These are phyloP conservation scores for Agrilus mali DNA, from an alignment of 2,888 invertebrate genomes.

Conservation along the genomic window DNA sequence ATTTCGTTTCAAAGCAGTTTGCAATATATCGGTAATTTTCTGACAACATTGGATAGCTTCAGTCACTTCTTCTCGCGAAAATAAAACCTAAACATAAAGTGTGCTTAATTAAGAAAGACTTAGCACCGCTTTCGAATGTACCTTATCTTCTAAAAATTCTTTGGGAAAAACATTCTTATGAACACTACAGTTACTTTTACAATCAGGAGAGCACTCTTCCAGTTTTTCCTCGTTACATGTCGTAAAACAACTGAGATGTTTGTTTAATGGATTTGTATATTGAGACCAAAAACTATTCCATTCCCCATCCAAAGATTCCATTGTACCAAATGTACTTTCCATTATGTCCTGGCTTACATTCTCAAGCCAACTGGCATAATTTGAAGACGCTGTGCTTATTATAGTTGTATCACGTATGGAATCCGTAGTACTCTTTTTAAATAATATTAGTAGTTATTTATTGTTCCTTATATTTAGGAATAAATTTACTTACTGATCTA, in stretches of 20 bases:
- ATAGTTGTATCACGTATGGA: conserved; percentile 19
- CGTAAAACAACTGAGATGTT: conserved; percentile 12
- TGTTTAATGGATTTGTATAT: conserved; percentile 29
- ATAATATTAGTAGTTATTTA: too few species aligned
- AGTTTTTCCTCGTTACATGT: conserved; percentile 21
- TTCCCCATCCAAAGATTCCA: conserved; percentile 24
- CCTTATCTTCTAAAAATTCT: conserved; percentile 11
- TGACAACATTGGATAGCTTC: conserved; percentile 30
- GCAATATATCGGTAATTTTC: conserved; percentile 30
- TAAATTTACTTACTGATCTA: too few species aligned
- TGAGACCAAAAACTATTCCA: conserved; percentile 37
- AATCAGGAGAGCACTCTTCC: conserved; percentile 28
- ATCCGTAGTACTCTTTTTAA: conserved; percentile 18
- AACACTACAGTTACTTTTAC: conserved; percentile 29
- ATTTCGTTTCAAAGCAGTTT: conserved; percentile 27
- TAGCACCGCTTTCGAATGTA: background rate
- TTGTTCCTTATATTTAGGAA: too few species aligned
- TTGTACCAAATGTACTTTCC: conserved; percentile 17
- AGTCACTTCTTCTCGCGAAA: conserved; percentile 28
- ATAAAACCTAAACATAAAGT: conserved; percentile 13
- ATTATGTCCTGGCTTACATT: conserved; percentile 30
- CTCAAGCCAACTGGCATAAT: conserved; percentile 34
- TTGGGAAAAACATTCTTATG: conserved; percentile 27
- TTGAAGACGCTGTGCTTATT: conserved; percentile 25
- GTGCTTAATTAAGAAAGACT: background rate